These are phyloP conservation scores for Graphium colonna DNA, from an alignment of 2,888 invertebrate species.

Conservation along the genomic window DNA sequence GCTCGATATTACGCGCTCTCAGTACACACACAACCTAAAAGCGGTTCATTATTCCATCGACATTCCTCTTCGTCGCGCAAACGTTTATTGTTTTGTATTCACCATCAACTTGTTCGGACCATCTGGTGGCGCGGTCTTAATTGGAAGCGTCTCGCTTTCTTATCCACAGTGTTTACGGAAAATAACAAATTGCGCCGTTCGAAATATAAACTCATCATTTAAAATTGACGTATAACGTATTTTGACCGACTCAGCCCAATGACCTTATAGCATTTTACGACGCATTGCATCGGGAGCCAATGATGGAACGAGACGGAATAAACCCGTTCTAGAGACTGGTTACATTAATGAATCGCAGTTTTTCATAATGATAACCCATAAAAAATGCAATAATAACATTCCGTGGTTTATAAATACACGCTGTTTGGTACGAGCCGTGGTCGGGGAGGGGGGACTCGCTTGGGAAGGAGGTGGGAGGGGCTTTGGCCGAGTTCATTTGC, in stretches of 20 bases:
- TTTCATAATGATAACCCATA: slow-evolving; percentile 41
- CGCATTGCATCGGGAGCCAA: too few species aligned
- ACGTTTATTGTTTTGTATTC: neutral
- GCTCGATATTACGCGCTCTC: slow-evolving; percentile 40
- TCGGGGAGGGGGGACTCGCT: slow-evolving; percentile 31
- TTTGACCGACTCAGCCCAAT: too few species aligned
- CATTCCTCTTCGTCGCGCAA: neutral
- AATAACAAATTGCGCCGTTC: neutral
- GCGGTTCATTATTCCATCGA: slow-evolving; percentile 27
- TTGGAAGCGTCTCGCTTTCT: neutral
- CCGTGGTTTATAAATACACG: slow-evolving; percentile 62
- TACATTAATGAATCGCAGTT: slow-evolving; percentile 22
- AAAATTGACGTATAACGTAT: too few species aligned
- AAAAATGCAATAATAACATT: slow-evolving; percentile 64
- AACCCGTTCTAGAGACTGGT: neutral
- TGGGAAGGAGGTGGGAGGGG: slow-evolving; percentile 36
- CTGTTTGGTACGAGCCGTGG: slow-evolving; percentile 42
- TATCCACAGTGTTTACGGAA: neutral
- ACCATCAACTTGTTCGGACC: neutral
- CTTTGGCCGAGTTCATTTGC: slow-evolving; percentile 57
- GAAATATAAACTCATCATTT: neutral
- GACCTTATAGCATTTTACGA: too few species aligned
- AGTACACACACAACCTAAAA: slow-evolving; percentile 36
- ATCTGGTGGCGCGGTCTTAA: neutral
- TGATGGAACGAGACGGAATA: neutral